Conservation (phyloP, 2,888 invertebrate species). For the Leucoma salicis region DNA sequence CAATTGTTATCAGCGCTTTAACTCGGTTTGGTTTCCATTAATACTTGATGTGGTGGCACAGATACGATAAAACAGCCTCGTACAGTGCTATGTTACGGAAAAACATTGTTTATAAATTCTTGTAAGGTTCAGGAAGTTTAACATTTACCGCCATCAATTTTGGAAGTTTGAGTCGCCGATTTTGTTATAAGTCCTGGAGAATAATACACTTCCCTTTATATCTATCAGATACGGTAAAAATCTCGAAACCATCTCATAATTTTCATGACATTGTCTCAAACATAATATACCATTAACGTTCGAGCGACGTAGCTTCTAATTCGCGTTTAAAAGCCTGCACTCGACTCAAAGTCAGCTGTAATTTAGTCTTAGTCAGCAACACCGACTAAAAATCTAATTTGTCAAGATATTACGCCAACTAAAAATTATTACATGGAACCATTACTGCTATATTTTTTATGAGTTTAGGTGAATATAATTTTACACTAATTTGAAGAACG, state of each 20-base stretch:
- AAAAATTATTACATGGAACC: conserved; percentile 27
- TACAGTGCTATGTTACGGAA: background rate
- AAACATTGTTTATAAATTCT: background rate
- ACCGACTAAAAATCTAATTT: conserved; percentile 79
- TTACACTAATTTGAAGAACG: no score
- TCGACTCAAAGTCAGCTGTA: conserved; percentile 76
- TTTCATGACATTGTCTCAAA: conserved; percentile 72
- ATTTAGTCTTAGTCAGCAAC: conserved; percentile 77
- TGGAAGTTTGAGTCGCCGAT: background rate
- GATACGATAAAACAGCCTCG: conserved; percentile 24
- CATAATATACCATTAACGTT: conserved; percentile 77
- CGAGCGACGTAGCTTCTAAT: conserved; percentile 75
- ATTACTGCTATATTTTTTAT: conserved; percentile 32
- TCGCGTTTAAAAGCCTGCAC: conserved; percentile 81
- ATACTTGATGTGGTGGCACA: conserved; percentile 26
- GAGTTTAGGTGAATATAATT: conserved; percentile 26
- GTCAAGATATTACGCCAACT: conserved; percentile 64
- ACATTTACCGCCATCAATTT: background rate
- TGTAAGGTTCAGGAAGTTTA: background rate
- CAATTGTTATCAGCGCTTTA: conserved; percentile 36
- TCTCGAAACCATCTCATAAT: conserved; percentile 62
- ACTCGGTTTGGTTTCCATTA: conserved; percentile 35
- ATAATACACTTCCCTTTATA: conserved; percentile 18
- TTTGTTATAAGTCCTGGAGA: conserved; percentile 1
- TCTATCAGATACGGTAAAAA: conserved; percentile 34